Conservation (phyloP, 2,888 invertebrate species). For the Conistra vaccinii region DNA sequence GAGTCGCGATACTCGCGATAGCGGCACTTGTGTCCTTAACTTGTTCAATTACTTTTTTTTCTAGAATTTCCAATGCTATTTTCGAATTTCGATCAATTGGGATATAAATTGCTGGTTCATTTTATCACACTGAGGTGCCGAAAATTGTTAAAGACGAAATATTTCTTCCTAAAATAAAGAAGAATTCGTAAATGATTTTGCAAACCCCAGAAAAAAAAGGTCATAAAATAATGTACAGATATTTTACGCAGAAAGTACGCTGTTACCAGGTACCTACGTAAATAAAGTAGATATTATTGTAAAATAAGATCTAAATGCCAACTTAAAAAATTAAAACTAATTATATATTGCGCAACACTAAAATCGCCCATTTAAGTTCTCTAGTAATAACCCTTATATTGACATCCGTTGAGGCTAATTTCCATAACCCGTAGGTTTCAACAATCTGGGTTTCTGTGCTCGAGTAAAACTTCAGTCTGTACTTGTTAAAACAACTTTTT, state of each 20-base stretch:
- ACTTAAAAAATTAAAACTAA: too few relatives aligned
- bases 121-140: too few relatives aligned
- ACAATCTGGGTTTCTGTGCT: conserved; percentile 36
- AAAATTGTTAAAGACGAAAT: background rate
- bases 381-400: conserved; percentile 17
- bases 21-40: conserved; percentile 6
- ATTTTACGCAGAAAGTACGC: background rate
- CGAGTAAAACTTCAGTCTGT: conserved; percentile 11
- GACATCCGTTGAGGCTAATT: conserved; percentile 59
- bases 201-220: background rate
- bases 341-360: background rate
- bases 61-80: background rate
- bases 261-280: too few relatives aligned
- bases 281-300: background rate
- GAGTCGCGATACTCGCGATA: conserved; percentile 52
- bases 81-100: background rate
- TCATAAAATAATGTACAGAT: background rate
- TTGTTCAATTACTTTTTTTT: conserved; percentile 11
- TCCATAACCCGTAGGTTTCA: conserved; percentile 57
- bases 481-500: conserved; percentile 23
- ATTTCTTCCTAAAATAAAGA: too few relatives aligned
- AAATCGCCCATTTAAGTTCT: conserved; percentile 13
- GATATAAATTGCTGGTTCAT: background rate
- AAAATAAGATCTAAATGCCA: background rate
- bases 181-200: background rate